Conservation (phyloP, 2,797 vertebrate genomes). For the Pipistrellus kuhlii region DNA sequence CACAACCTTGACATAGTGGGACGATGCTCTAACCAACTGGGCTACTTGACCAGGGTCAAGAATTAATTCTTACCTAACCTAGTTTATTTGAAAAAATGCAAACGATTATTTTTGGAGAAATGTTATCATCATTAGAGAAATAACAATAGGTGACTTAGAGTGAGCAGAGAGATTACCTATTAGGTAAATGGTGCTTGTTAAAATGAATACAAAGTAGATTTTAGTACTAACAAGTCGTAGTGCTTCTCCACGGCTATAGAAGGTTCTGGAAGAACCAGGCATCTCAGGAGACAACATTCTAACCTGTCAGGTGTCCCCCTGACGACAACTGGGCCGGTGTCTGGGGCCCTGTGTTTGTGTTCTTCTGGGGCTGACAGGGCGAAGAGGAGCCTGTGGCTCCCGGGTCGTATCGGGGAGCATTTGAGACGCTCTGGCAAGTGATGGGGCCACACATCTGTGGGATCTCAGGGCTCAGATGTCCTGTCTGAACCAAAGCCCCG, state of each 20-base stretch:
- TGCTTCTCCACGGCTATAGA: not conserved
- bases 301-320: not conserved
- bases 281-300: not conserved
- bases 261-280: conserved; percentile 46
- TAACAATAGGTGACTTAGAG: not conserved
- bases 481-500: not conserved
- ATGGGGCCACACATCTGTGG: fast-evolving
- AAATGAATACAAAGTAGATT: not conserved
- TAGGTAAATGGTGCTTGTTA: not conserved
- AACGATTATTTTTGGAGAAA: not conserved
- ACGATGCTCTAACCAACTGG: not conserved
- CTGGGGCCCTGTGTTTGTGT: not conserved
- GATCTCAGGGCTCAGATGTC: not conserved
- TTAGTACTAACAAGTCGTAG: not conserved
- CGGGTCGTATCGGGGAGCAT: not conserved
- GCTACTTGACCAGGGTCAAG: not conserved
- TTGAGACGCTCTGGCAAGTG: not conserved
- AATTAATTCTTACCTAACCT: not conserved
- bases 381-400: not conserved
- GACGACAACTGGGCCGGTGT: not conserved
- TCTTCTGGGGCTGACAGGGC: not conserved
- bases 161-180: not conserved
- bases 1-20: not conserved
- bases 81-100: not conserved
- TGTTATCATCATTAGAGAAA: not conserved